phyloP scores from a whole-genome alignment of 2,888 invertebrate genomes.

The Scaptomyza reducta region DNA sequence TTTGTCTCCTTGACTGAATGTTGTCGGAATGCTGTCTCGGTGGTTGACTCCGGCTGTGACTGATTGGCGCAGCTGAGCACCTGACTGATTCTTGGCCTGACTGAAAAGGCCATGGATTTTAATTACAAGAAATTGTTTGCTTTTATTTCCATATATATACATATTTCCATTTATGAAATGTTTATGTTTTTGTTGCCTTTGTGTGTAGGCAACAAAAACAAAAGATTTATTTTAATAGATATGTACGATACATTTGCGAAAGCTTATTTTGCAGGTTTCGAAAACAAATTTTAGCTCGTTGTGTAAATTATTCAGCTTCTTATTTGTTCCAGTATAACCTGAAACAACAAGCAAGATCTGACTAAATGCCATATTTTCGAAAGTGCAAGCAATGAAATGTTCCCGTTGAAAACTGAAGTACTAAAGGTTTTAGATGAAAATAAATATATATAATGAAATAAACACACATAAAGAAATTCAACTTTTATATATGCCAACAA shows the following conservation, averaged over 20 bases:
- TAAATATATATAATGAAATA: too few species aligned
- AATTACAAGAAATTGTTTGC: constrained; percentile 81
- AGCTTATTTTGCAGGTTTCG: background rate
- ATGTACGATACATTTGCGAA: constrained; percentile 4
- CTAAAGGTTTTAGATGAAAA: too few species aligned
- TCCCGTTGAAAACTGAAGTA: too few species aligned
- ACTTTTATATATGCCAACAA: too few species aligned
- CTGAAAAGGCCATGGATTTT: constrained; percentile 79
- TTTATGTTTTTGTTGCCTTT: too few species aligned
- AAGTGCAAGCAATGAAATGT: too few species aligned
- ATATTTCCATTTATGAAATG: constrained; percentile 13
- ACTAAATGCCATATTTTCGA: too few species aligned
- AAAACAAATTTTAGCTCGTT: background rate
- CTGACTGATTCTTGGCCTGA: constrained; percentile 68
- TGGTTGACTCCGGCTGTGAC: constrained; percentile 77
- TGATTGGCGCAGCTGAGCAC: constrained; percentile 79
- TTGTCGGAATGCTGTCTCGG: constrained; percentile 57
- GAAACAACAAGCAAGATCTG: too few species aligned
- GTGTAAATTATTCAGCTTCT: background rate
- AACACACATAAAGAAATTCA: too few species aligned
- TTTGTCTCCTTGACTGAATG: constrained; percentile 30
- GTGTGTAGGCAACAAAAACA: constrained; percentile 56
- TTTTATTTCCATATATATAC: constrained; percentile 42
- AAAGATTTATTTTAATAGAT: constrained; percentile 48
- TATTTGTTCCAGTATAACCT: too few species aligned